Percentiles rank a stretch among this genome's conserved stretches.
These are phyloP conservation scores for Ornithoptera alexandrae DNA, from an alignment of 2,888 invertebrate genomes.

Conservation along the genomic window DNA sequence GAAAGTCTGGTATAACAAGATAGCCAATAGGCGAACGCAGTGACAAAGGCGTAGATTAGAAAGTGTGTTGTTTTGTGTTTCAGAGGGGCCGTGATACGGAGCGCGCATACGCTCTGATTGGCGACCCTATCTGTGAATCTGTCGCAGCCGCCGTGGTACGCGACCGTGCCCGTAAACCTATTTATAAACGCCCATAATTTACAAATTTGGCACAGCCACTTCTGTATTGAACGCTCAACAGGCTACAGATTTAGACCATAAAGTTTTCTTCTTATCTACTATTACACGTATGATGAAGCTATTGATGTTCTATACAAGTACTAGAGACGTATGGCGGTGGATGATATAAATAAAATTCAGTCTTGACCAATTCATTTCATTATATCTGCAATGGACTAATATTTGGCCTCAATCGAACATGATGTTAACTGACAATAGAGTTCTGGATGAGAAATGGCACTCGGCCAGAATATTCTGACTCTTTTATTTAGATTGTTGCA, in stretches of 20 bases:
- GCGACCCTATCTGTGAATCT: constrained; percentile 73
- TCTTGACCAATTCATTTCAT: no score
- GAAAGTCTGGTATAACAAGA: constrained; percentile 73
- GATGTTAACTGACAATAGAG: no score
- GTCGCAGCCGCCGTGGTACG: constrained; percentile 47
- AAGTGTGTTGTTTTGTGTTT: constrained; percentile 75
- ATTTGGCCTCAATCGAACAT: no score
- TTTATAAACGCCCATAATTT: constrained; percentile 25
- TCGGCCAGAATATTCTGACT: no score
- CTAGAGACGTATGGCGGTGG: no score
- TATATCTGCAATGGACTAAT: no score
- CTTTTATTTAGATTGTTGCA: no score
- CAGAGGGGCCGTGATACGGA: constrained; percentile 69
- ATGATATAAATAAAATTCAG: no score
- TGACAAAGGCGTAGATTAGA: constrained; percentile 79
- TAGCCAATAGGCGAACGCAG: constrained; percentile 70
- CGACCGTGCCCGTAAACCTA: constrained; percentile 32
- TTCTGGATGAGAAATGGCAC: no score
- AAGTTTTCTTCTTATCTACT: constrained; percentile 1
- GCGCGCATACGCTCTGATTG: constrained; percentile 75
- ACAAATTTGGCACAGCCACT: constrained; percentile 27
- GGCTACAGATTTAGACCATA: constrained; percentile 12
- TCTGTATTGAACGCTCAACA: constrained; percentile 20
- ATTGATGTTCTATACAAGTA: no score
- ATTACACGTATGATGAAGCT: not conserved